Conservation (phyloP, 2,113 vertebrate genomes). For the Malurus melanocephalus region DNA sequence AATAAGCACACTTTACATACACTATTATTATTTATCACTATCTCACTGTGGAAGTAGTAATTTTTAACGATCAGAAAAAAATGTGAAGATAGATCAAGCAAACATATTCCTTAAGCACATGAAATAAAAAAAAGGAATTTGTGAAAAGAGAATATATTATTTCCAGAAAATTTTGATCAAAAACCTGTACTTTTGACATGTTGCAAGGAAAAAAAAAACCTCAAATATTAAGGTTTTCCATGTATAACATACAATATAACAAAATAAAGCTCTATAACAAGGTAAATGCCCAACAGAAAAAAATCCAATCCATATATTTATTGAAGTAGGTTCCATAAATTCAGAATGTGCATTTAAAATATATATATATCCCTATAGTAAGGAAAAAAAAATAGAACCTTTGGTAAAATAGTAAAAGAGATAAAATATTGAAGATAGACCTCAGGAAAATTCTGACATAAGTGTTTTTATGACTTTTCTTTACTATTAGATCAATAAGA, state of each 20-base stretch:
- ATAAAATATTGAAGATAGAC: background rate
- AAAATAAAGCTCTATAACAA: background rate
- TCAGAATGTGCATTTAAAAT: background rate
- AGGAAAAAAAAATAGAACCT: too few relatives aligned
- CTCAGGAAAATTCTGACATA: background rate
- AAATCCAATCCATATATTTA: background rate
- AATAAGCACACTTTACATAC: background rate
- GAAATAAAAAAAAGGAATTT: background rate
- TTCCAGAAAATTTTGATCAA: background rate
- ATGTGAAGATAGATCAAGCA: fast-evolving
- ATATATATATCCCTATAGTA: too few relatives aligned
- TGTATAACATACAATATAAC: background rate
- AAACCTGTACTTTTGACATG: background rate
- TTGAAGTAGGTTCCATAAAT: background rate
- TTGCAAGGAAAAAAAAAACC: background rate
- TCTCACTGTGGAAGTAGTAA: background rate
- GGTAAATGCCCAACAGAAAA: background rate
- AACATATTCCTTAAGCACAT: background rate
- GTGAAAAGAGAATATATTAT: background rate
- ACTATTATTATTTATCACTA: background rate
- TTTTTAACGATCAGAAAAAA: background rate
- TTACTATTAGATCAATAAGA: background rate
- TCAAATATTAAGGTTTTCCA: background rate
- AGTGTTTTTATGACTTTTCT: background rate
- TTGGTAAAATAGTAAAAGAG: background rate